Conservation (phyloP, 2,797 vertebrate species). For the Buphagus erythrorhynchus region DNA sequence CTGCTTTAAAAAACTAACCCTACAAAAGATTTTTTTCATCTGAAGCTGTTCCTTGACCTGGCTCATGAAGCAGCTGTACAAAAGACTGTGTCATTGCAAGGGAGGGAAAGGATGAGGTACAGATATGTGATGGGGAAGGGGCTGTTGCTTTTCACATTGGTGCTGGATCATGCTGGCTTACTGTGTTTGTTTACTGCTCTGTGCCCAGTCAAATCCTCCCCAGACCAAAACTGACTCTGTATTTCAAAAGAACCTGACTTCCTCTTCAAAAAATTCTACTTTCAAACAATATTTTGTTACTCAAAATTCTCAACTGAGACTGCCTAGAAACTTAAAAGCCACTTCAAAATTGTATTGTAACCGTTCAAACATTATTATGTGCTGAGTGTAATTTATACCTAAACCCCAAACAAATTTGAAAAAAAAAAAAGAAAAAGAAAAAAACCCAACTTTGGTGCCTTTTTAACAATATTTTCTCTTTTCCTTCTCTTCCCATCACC, state of each 20-base stretch:
- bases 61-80: slow-evolving; percentile 31
- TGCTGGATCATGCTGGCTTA: slow-evolving; percentile 24
- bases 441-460: slow-evolving; percentile 64
- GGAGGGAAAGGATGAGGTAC: slow-evolving; percentile 51
- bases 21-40: background rate
- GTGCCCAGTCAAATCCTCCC: background rate
- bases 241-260: background rate
- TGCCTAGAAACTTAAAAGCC: background rate
- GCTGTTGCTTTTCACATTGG: slow-evolving; percentile 26
- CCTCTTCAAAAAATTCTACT: background rate
- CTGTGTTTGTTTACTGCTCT: slow-evolving; percentile 28
- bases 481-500: slow-evolving; percentile 85
- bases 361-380: slow-evolving; percentile 1
- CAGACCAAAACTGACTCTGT: background rate
- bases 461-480: slow-evolving; percentile 85
- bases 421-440: background rate
- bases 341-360: slow-evolving; percentile 26
- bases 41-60: background rate
- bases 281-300: background rate
- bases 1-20: background rate
- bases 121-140: background rate
- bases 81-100: slow-evolving; percentile 44
- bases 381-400: slow-evolving; percentile 43
- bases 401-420: slow-evolving; percentile 46
- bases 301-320: background rate